A percentile compares a stretch with the other conserved stretches of the same genome.
These are phyloP conservation scores for Lysiphlebus fabarum DNA, from an alignment of 1,140 invertebrate genomes.

Conservation along the genomic window DNA sequence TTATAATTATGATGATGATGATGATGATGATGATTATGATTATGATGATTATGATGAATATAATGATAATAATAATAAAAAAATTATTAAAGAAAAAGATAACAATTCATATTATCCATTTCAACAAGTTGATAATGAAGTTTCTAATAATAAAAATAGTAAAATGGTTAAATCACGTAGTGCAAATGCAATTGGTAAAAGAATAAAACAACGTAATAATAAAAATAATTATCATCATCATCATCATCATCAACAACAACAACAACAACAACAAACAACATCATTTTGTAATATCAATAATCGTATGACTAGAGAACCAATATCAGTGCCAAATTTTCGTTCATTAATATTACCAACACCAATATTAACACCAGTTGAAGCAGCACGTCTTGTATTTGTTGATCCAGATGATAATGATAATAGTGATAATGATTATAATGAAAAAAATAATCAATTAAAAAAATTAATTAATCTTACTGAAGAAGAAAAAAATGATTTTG, in stretches of 20 bases:
- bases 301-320: conserved; percentile 66
- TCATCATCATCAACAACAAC: conserved; percentile 11
- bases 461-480: conserved; percentile 45
- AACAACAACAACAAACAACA: conserved; percentile 16
- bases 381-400: conserved; percentile 67
- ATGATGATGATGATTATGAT: conserved; percentile 48
- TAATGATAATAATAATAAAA: conserved; percentile 53
- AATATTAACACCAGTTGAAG: conserved; percentile 67
- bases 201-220: conserved; percentile 39
- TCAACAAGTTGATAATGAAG: conserved; percentile 52
- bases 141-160: conserved; percentile 41
- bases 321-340: conserved; percentile 75
- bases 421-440: conserved; percentile 47
- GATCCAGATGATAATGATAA: conserved; percentile 69
- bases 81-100: conserved; percentile 33
- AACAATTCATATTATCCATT: conserved; percentile 54
- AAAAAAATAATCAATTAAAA: neutral
- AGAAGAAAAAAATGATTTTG: conserved; percentile 50
- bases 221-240: too few species aligned
- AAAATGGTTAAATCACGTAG: conserved; percentile 54
- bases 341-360: conserved; percentile 63
- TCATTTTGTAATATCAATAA: conserved; percentile 24
- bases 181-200: conserved; percentile 46
- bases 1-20: conserved; percentile 46
- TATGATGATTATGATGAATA: neutral